Conservation (phyloP, 2,888 invertebrate genomes). For the Dryomyza anilis region DNA sequence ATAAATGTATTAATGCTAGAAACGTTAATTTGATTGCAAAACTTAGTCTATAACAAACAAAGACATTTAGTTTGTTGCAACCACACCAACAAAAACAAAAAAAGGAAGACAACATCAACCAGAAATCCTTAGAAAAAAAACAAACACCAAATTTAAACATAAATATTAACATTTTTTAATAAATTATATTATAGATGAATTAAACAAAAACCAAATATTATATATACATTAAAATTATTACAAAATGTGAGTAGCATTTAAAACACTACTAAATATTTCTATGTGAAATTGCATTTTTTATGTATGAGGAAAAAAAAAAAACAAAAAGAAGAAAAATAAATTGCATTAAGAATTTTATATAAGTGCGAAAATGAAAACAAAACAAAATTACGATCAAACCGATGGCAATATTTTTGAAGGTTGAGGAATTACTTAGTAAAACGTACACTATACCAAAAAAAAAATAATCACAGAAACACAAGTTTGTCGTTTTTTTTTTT, state of each 20-base stretch:
- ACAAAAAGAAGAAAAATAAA: slow-evolving; percentile 30
- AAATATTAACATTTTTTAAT: slow-evolving; percentile 22
- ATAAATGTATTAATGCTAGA: no score
- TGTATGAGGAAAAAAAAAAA: slow-evolving; percentile 31
- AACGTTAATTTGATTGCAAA: no score
- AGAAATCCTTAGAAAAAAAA: not conserved
- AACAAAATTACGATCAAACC: slow-evolving; percentile 36
- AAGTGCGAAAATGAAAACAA: no score
- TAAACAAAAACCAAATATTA: slow-evolving; percentile 6
- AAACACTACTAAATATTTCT: slow-evolving; percentile 31
- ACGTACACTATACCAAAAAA: slow-evolving; percentile 18
- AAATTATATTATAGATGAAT: slow-evolving; percentile 19
- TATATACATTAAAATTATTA: slow-evolving; percentile 5
- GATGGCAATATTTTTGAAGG: slow-evolving; percentile 52
- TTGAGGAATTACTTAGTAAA: slow-evolving; percentile 42
- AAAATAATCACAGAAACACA: slow-evolving; percentile 17
- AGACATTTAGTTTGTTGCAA: no score
- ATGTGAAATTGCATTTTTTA: slow-evolving; percentile 28
- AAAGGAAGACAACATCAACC: no score
- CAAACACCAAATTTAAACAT: slow-evolving; percentile 29
- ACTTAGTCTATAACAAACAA: no score
- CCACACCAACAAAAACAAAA: not conserved
- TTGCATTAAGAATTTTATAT: no score
- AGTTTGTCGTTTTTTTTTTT: no score
- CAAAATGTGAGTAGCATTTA: slow-evolving; percentile 28